Conservation (phyloP, 2,113 vertebrate genomes). For the Donacobius atricapilla region DNA sequence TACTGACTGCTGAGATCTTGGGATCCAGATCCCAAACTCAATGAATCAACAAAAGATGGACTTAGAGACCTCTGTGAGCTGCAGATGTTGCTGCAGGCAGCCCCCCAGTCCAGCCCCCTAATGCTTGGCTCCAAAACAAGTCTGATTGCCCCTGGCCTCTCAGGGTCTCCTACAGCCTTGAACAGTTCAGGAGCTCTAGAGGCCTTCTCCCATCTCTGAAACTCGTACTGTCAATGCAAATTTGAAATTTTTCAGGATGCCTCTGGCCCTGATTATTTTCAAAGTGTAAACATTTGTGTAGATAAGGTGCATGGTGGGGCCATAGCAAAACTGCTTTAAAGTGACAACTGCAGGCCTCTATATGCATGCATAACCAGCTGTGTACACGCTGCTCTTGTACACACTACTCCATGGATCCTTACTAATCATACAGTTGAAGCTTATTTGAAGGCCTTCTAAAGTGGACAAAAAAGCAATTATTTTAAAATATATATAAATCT, state of each 20-base stretch:
- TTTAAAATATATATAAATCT: not conserved
- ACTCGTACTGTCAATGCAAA: not conserved
- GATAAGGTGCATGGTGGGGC: not conserved
- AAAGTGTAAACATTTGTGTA: not conserved
- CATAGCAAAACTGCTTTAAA: not conserved
- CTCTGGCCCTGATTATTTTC: not conserved
- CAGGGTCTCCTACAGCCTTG: not conserved
- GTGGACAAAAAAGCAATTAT: slow-evolving; percentile 30
- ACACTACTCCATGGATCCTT: not conserved
- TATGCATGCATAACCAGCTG: not conserved
- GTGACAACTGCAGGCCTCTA: not conserved
- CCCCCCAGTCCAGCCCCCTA: not conserved
- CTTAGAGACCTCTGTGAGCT: not conserved
- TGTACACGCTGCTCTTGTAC: not conserved
- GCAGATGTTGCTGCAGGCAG: not conserved
- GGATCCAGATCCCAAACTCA: not conserved
- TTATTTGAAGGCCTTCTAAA: not conserved
- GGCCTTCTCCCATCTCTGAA: not conserved
- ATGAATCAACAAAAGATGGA: not conserved
- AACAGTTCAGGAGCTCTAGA: not conserved
- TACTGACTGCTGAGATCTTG: not conserved
- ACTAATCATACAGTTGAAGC: not conserved
- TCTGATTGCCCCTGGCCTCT: not conserved
- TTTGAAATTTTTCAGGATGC: not conserved
- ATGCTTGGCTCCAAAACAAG: rapidly evolving